phyloP scores from a whole-genome alignment of 2,888 invertebrate species.

The Oligia fasciuncula region DNA sequence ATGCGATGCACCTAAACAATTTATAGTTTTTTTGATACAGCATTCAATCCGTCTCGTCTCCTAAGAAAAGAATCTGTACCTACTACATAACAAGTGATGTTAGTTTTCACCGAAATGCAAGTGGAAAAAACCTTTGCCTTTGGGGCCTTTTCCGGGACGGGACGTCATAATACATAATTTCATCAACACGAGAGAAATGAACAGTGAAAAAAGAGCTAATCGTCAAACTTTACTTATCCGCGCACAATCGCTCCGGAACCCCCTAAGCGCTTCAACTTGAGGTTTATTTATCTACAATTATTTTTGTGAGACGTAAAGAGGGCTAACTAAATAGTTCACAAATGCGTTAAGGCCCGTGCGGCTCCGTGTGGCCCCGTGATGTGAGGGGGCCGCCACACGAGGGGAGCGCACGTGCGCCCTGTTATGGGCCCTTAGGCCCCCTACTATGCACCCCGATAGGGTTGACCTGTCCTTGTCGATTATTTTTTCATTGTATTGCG shows the following conservation, averaged over 20 bases:
- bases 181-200: constrained; percentile 7
- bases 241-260: constrained; percentile 64
- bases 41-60: neutral
- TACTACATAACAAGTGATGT: neutral
- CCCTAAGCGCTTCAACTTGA: constrained; percentile 73
- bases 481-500: constrained; percentile 68
- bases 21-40: neutral
- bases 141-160: neutral
- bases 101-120: neutral
- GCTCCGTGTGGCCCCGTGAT: constrained; percentile 59
- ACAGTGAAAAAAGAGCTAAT: constrained; percentile 57
- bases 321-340: constrained; percentile 78
- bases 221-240: constrained; percentile 70
- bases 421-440: constrained; percentile 81
- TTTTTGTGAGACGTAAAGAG: constrained; percentile 75
- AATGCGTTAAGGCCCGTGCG: constrained; percentile 81
- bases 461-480: constrained; percentile 81
- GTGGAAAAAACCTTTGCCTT: neutral
- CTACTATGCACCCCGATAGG: constrained; percentile 76
- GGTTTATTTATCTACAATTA: constrained; percentile 87
- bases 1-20: neutral
- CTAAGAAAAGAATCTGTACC: neutral
- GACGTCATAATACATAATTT: neutral
- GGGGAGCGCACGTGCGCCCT: constrained; percentile 83
- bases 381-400: constrained; percentile 67